Evolutionary conservation across 2,113 vertebrate species (phyloP).

Genomic region (Toxotes jaculatrix): DNA sequence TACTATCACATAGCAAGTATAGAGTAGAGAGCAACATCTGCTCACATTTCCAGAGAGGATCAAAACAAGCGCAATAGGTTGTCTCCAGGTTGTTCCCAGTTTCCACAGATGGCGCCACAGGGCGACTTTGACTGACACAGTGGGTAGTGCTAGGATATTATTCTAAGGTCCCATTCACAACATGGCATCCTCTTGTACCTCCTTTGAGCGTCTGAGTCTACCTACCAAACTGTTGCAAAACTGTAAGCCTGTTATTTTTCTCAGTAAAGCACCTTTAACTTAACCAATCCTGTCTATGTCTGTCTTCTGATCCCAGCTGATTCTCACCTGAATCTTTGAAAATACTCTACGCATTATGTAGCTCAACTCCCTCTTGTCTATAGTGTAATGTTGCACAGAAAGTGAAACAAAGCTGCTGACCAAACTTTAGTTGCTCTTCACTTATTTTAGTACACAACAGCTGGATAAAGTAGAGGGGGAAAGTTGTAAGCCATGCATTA

Average conservation of each 20-base stretch:
- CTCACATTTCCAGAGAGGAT: not conserved
- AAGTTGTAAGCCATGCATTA: not conserved
- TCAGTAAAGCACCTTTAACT: conserved; percentile 24
- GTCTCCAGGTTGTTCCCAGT: not conserved
- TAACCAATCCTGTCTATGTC: not conserved
- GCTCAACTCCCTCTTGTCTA: not conserved
- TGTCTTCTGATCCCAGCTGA: not conserved
- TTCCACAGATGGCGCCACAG: conserved; percentile 1
- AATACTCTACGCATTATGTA: conserved; percentile 5
- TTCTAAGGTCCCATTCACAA: not conserved
- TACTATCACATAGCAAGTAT: not conserved
- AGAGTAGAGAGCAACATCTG: not conserved
- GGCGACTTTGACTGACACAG: not conserved
- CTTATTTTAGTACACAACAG: conserved; percentile 9
- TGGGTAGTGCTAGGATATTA: not conserved
- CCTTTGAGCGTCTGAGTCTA: not conserved
- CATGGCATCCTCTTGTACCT: not conserved
- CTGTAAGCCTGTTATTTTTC: conserved; percentile 13
- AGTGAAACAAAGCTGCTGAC: conserved; percentile 11
- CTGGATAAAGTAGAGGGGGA: conserved; percentile 13
- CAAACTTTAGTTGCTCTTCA: conserved; percentile 2
- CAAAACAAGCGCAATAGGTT: not conserved
- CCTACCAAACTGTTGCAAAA: not conserved
- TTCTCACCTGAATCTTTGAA: not conserved
- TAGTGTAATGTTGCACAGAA: not conserved